These are phyloP conservation scores for Boulengeromyrus knoepffleri DNA, from an alignment of 2,113 vertebrate species.

Conservation along the genomic window DNA sequence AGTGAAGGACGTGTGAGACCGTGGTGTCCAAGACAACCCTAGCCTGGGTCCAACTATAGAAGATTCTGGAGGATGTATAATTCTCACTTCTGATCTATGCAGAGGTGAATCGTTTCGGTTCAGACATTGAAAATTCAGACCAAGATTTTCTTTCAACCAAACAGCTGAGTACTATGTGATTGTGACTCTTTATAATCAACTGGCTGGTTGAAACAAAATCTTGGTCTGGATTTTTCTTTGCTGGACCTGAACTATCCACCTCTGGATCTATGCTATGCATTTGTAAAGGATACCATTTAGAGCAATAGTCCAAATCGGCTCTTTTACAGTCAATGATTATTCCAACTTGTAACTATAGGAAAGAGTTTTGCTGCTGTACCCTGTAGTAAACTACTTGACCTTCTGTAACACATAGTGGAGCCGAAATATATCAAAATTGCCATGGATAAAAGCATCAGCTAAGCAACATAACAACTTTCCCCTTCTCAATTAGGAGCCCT, in stretches of 20 bases:
- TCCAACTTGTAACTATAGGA: background rate
- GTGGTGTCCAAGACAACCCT: background rate
- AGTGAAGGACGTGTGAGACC: background rate
- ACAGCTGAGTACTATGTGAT: background rate
- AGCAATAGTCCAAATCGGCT: background rate
- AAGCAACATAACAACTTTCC: background rate
- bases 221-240: background rate
- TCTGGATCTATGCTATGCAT: background rate
- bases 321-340: background rate
- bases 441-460: background rate
- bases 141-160: background rate
- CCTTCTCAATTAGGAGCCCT: background rate
- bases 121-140: background rate
- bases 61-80: background rate
- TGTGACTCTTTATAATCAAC: background rate
- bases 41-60: background rate
- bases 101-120: background rate
- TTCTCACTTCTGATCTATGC: background rate
- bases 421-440: background rate
- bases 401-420: background rate
- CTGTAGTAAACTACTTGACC: background rate
- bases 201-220: too few species aligned
- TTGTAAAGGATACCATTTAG: background rate
- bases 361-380: background rate
- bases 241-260: background rate